Percentiles rank a stretch among this genome's conserved stretches.
phyloP scores from a whole-genome alignment of 53 echinoderm and acorn worm species.

The Henricia sp. region DNA sequence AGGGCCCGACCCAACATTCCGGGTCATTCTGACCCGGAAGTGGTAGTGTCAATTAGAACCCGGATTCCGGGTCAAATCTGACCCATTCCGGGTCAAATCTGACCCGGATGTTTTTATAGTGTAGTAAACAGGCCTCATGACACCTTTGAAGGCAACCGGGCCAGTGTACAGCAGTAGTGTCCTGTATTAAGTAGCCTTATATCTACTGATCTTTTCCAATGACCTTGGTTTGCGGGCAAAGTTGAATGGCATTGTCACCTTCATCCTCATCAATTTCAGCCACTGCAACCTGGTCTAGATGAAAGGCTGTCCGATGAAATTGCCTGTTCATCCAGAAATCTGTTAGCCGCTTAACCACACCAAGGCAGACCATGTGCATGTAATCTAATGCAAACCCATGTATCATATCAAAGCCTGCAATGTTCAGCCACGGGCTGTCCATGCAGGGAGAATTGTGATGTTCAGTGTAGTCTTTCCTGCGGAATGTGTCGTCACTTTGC shows the following conservation, averaged over 20 bases:
- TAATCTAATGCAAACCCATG: slow-evolving; percentile 37
- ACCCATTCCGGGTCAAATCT: too few species aligned
- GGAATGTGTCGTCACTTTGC: slow-evolving; percentile 47
- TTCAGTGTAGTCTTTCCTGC: slow-evolving; percentile 31
- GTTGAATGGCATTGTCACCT: slow-evolving; percentile 37
- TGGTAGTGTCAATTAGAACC: too few species aligned
- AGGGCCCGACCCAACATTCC: too few species aligned
- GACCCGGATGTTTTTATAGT: too few species aligned
- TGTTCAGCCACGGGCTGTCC: slow-evolving; percentile 14
- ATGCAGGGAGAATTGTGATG: slow-evolving; percentile 28
- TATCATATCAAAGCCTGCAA: slow-evolving; percentile 40
- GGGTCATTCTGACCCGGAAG: too few species aligned
- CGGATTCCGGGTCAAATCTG: too few species aligned
- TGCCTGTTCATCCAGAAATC: slow-evolving; percentile 43
- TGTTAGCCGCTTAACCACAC: slow-evolving; percentile 37
- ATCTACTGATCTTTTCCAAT: slow-evolving; percentile 33
- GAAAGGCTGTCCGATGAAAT: slow-evolving; percentile 23
- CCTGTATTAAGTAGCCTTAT: slow-evolving; percentile 42
- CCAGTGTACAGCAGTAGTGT: slow-evolving; percentile 35
- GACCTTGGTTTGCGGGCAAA: slow-evolving; percentile 34
- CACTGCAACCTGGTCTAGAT: slow-evolving; percentile 36
- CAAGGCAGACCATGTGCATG: slow-evolving; percentile 39
- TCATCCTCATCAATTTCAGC: slow-evolving; percentile 42
- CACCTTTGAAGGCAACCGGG: slow-evolving; percentile 35
- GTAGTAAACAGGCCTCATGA: slow-evolving; percentile 23